Conservation (phyloP, 2,797 vertebrate genomes). For the Arnoldichthys spilopterus region DNA sequence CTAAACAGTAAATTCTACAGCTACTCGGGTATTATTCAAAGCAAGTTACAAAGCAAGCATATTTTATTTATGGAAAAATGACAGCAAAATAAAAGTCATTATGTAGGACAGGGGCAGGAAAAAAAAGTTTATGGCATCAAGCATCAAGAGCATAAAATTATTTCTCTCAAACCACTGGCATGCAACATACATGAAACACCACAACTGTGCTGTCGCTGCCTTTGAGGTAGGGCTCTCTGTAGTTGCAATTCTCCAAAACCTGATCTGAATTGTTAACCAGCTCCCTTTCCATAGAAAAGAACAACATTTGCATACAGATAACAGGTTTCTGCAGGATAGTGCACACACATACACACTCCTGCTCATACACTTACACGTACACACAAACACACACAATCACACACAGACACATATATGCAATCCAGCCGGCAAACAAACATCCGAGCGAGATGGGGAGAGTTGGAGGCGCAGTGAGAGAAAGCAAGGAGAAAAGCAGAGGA, state of each 20-base stretch:
- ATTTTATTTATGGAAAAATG: conserved; percentile 13
- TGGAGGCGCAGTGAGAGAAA: neutral
- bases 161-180: conserved; percentile 46
- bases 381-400: conserved; percentile 2
- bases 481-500: conserved; percentile 28
- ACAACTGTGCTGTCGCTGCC: conserved; percentile 33
- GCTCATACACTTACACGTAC: too few species aligned
- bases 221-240: conserved; percentile 59
- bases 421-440: conserved; percentile 9
- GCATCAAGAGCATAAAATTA: conserved; percentile 38
- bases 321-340: conserved; percentile 47
- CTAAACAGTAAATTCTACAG: neutral
- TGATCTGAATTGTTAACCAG: conserved; percentile 73
- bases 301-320: conserved; percentile 74
- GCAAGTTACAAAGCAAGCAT: conserved; percentile 12
- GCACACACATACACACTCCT: conserved; percentile 20
- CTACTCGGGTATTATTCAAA: neutral
- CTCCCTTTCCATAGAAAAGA: conserved; percentile 68
- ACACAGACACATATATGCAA: conserved; percentile 5
- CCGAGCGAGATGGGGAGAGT: neutral
- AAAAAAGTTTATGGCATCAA: neutral
- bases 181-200: conserved; percentile 44
- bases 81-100: conserved; percentile 11
- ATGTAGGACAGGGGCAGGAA: neutral
- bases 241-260: conserved; percentile 52